Evolutionary conservation across 1,140 invertebrate species (phyloP).

Genomic region (Teleogryllus occipitalis): DNA sequence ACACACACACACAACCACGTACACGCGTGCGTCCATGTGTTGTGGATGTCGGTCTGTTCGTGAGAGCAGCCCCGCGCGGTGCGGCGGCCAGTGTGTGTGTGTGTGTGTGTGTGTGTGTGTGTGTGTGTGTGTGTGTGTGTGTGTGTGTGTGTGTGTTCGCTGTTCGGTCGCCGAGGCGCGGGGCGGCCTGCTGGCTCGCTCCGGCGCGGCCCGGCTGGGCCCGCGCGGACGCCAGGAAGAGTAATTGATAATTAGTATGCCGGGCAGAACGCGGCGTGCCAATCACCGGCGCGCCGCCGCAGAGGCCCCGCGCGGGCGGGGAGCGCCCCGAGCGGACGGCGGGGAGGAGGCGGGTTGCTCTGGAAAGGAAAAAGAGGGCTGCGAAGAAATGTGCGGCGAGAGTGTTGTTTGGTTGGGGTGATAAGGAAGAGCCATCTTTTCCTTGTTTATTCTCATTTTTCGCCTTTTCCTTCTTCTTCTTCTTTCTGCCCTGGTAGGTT

Average conservation of each 20-base stretch:
- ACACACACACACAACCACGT: too few species aligned
- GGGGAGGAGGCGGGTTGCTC: neutral
- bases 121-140: too few species aligned
- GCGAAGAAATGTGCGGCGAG: neutral
- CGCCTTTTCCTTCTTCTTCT: too few species aligned
- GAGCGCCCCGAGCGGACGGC: neutral
- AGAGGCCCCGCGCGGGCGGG: neutral
- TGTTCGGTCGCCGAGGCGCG: neutral
- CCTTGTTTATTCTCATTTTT: neutral
- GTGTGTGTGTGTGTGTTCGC: too few species aligned
- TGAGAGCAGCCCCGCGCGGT: too few species aligned
- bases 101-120: too few species aligned
- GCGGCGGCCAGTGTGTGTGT: too few species aligned
- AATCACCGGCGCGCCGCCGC: neutral
- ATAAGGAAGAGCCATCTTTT: neutral
- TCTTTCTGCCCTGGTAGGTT: too few species aligned
- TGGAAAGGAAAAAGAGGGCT: neutral
- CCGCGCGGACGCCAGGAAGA: neutral
- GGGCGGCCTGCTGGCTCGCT: neutral
- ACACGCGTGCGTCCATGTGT: too few species aligned
- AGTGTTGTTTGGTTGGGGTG: too few species aligned
- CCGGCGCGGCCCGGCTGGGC: too few species aligned
- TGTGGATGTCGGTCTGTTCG: too few species aligned
- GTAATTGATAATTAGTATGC: conserved; percentile 14
- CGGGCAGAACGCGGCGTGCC: neutral